These are phyloP conservation scores for Brachyptera putata DNA, from an alignment of 2,888 invertebrate genomes.

Conservation along the genomic window DNA sequence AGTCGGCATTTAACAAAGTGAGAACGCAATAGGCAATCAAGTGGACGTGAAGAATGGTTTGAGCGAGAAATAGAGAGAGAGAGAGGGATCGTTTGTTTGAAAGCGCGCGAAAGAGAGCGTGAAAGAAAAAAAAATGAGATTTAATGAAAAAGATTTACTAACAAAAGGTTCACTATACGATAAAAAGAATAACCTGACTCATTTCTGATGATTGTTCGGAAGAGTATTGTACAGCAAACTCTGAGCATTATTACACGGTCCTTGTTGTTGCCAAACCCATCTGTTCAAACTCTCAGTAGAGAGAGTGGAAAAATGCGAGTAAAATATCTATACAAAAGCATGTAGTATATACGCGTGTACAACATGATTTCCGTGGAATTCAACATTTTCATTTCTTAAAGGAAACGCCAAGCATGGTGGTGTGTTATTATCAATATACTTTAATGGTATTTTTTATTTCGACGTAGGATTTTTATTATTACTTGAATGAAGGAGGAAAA, in stretches of 20 bases:
- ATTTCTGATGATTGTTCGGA: conserved; percentile 18
- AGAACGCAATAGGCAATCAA: not conserved
- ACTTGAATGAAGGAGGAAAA: too few relatives aligned
- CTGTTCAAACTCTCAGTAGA: conserved; percentile 14
- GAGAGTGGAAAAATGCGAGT: conserved; percentile 6
- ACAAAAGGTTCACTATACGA: conserved; percentile 21
- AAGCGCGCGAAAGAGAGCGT: not conserved
- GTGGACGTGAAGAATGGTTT: not conserved
- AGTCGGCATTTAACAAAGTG: not conserved
- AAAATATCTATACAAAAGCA: conserved; percentile 17
- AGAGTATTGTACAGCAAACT: not conserved
- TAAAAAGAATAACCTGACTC: not conserved
- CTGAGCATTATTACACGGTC: conserved; percentile 7
- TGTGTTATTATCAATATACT: too few relatives aligned
- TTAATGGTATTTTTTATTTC: too few relatives aligned
- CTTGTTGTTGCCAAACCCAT: conserved; percentile 16
- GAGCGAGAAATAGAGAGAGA: too few relatives aligned
- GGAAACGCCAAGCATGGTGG: too few relatives aligned
- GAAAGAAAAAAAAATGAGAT: conserved; percentile 19
- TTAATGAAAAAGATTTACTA: conserved; percentile 28
- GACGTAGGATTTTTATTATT: too few relatives aligned
- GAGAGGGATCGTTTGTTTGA: too few relatives aligned
- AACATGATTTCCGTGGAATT: not conserved
- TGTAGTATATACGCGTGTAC: too few relatives aligned
- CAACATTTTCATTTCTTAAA: not conserved